Conservation (phyloP, 2,797 vertebrate species). For the Chelon auratus region DNA sequence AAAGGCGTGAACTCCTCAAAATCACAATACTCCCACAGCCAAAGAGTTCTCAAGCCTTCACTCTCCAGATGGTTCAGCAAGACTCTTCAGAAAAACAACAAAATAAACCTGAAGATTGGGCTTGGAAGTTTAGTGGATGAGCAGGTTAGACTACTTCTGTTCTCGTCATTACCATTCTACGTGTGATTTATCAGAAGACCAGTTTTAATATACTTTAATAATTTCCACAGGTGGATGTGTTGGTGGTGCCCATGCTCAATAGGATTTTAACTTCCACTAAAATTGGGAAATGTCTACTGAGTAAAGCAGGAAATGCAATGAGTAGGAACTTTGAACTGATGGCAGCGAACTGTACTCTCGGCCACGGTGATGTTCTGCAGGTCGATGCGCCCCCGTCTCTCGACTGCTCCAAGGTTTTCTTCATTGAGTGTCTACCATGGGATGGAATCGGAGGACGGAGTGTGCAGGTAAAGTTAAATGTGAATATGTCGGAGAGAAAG, state of each 20-base stretch:
- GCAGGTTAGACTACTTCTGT: slow-evolving; percentile 46
- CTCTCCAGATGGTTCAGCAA: neutral
- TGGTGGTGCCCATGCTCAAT: slow-evolving; percentile 71
- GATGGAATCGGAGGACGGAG: slow-evolving; percentile 52
- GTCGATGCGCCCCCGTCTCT: slow-evolving; percentile 53
- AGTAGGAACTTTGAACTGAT: slow-evolving; percentile 33
- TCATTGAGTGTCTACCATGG: slow-evolving; percentile 73
- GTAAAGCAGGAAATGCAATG: slow-evolving; percentile 56
- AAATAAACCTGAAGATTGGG: slow-evolving; percentile 51
- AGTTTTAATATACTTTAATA: neutral
- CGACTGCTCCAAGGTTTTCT: slow-evolving; percentile 71
- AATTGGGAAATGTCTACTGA: slow-evolving; percentile 53
- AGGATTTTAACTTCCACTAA: slow-evolving; percentile 57
- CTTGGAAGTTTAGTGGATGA: slow-evolving; percentile 49
- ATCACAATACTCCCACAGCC: neutral
- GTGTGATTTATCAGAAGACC: too few relatives aligned
- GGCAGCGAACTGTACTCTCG: neutral
- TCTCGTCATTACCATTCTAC: neutral
- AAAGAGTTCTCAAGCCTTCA: too few relatives aligned
- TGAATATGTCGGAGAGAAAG: neutral
- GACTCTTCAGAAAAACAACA: neutral
- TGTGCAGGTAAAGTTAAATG: slow-evolving; percentile 51
- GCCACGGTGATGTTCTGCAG: slow-evolving; percentile 69
- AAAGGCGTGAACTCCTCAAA: neutral
- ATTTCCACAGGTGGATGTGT: slow-evolving; percentile 65